Percentiles rank a stretch among this genome's conserved stretches.
Conservation (phyloP, 2,888 invertebrate genomes). For the Cantharis rustica region DNA sequence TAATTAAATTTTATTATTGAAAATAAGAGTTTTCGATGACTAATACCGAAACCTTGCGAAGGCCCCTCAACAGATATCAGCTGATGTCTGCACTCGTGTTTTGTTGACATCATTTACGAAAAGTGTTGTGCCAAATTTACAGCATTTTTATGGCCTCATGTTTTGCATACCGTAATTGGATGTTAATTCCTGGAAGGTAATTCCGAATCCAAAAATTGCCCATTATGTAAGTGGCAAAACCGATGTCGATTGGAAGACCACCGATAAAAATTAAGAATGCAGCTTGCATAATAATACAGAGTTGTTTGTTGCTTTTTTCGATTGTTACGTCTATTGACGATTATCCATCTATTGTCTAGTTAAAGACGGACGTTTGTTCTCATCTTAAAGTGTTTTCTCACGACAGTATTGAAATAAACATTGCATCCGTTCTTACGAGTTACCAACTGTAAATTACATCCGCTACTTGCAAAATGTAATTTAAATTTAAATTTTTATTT, state of each 20-base stretch:
- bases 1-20: neutral
- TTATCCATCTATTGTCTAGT: slow-evolving; percentile 6
- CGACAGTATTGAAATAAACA: slow-evolving; percentile 15
- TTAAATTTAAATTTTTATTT: neutral
- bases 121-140: slow-evolving; percentile 5
- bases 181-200: neutral
- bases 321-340: neutral
- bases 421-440: slow-evolving; percentile 9
- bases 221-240: neutral
- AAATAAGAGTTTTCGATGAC: neutral
- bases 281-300: neutral
- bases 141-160: neutral
- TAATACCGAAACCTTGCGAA: slow-evolving; percentile 6
- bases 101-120: slow-evolving; percentile 12
- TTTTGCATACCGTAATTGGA: neutral
- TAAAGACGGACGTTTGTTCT: slow-evolving; percentile 13
- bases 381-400: slow-evolving; percentile 14
- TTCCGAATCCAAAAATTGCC: neutral
- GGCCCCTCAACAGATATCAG: slow-evolving; percentile 16
- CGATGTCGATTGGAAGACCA: neutral
- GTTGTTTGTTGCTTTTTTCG: neutral
- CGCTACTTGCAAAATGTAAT: slow-evolving; percentile 10
- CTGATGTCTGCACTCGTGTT: slow-evolving; percentile 8
- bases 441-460: slow-evolving; percentile 4
- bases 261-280: neutral